Base-by-base conservation (phyloP, 2,888 invertebrate species). In the Noctuana brunneofusca region DNA sequence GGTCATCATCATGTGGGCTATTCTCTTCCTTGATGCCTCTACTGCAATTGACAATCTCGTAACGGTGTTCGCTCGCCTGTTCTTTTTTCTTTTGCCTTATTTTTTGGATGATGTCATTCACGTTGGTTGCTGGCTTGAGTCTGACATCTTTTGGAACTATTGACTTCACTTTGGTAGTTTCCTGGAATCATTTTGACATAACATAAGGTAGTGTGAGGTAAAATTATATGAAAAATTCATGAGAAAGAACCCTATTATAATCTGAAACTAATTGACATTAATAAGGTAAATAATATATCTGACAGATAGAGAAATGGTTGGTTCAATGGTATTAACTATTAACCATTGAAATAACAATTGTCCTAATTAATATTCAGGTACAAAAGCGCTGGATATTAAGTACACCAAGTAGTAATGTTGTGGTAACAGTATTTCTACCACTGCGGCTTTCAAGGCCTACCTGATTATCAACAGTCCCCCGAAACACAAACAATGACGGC, bases 391-490 rank as follows among this genome's bases (percentile, higher is more conserved):
- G n/a, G n/a, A n/a, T n/a, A n/a, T n/a, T n/a, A n/a, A n/a, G n/a
- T n/a, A n/a, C n/a, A n/a, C n/a, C n/a, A n/a, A 27, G 1, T 3
- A 8, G 4, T 27, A 27, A 27, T 27, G 27, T 27, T 3, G 4
- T 27, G 27, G 27, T 27, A 27, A 6, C 4, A 27, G 27, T 27
- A 27, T 27, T 3, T 2, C 27, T 27, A 27, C 5, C 5, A 27
- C 5, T 27, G 4, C 27, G 27, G 27, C 27, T 5, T 35, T 35
- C 11, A 11, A 12, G 8, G 3, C 6, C 46, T 87, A 95, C 96
- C 90, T 94, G 93, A 75, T 92, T 92, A 63, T 93, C 87, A n/a
- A 95, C 92, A 20, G 96, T 96, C 64, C 94, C 95, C 48, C 95
- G 94, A 73, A 96, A 95, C 73, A 95, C 95, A 11, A 96, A 92